phyloP scores from a whole-genome alignment of 2,113 vertebrate species.

The Cyphomyrus plagiostoma region DNA sequence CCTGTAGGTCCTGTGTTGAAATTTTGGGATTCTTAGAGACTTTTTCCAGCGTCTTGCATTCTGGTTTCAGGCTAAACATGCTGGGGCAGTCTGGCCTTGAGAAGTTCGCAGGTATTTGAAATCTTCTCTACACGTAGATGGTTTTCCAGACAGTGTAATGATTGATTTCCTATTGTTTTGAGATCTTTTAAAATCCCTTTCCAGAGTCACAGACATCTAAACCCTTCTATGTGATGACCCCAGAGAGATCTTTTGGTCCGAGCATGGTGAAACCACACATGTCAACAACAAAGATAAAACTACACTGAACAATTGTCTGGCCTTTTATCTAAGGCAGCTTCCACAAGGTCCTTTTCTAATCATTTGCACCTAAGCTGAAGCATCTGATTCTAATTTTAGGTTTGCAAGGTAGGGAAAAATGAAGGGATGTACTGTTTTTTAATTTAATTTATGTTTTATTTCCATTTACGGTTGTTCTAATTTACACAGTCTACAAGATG shows the following conservation, averaged over 20 bases:
- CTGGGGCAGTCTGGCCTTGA: background rate
- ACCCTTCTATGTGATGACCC: background rate
- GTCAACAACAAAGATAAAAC: background rate
- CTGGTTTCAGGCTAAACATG: background rate
- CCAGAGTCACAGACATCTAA: background rate
- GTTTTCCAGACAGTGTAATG: background rate
- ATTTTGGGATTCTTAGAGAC: background rate
- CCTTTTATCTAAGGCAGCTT: background rate
- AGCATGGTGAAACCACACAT: background rate
- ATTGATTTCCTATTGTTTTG: background rate
- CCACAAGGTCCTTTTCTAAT: background rate
- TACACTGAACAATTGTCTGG: too few species aligned
- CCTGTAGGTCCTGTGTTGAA: background rate
- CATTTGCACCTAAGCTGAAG: background rate
- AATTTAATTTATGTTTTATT: background rate
- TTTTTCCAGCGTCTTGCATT: background rate
- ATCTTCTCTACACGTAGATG: background rate
- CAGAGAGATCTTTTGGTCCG: background rate
- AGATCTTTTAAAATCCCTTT: background rate
- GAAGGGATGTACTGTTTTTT: background rate
- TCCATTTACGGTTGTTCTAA: too few species aligned
- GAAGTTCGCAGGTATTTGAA: background rate
- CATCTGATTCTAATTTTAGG: background rate
- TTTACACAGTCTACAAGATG: background rate
- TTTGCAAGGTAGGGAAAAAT: background rate